phyloP scores from a whole-genome alignment of 2,113 vertebrate genomes.

The Paramormyrops kingsleyae region DNA sequence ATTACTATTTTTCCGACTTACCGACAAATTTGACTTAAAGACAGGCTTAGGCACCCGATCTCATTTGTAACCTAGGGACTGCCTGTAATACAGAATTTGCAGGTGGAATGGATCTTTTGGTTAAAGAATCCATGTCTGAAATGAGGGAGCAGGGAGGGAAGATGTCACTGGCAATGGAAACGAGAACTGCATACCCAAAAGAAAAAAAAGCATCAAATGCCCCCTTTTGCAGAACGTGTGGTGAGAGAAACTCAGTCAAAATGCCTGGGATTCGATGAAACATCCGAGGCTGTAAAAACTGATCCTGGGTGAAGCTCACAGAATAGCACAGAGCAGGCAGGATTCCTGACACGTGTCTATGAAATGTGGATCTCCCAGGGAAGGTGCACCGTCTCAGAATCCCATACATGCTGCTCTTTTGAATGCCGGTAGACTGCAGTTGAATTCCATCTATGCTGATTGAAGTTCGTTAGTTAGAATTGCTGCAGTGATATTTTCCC shows the following conservation, averaged over 20 bases:
- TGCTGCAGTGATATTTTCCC: neutral
- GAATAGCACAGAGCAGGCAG: neutral
- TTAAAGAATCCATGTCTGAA: neutral
- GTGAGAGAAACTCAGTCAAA: neutral
- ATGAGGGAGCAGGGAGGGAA: neutral
- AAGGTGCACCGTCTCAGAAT: neutral
- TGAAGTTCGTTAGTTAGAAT: neutral
- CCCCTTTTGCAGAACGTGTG: neutral
- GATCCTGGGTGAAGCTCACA: neutral
- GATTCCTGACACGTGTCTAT: neutral
- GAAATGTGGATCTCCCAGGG: neutral
- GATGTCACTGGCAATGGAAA: neutral
- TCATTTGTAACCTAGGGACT: neutral
- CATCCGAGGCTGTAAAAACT: neutral
- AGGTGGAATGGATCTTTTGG: neutral
- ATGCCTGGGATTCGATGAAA: neutral
- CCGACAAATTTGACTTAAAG: neutral
- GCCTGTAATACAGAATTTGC: neutral
- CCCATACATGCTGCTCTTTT: neutral
- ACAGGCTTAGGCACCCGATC: neutral
- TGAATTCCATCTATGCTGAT: neutral
- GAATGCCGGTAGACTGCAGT: neutral
- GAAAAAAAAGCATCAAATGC: neutral
- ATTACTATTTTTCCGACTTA: neutral
- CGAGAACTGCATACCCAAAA: neutral